These are phyloP conservation scores for Thelaira solivaga DNA, from an alignment of 2,888 invertebrate genomes.

Conservation along the genomic window DNA sequence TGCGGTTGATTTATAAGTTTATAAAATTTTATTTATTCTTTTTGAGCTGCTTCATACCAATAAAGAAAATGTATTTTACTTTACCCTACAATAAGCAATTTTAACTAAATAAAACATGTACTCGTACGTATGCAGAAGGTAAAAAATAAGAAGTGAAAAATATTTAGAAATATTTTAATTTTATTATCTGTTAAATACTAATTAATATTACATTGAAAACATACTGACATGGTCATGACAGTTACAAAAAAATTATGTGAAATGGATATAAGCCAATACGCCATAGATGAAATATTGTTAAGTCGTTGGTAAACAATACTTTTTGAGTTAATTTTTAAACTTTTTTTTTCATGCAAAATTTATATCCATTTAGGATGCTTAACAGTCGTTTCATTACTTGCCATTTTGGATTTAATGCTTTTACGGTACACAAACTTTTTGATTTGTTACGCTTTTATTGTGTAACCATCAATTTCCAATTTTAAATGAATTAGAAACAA, in stretches of 20 bases:
- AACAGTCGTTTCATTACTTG: not conserved
- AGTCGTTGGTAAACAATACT: too few relatives aligned
- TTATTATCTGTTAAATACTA: too few relatives aligned
- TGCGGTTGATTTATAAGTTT: not conserved
- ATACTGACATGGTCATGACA: too few relatives aligned
- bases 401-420: not conserved
- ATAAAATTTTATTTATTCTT: not conserved
- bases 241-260: too few relatives aligned
- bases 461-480: conserved; percentile 50
- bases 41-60: not conserved
- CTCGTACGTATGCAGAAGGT: too few relatives aligned
- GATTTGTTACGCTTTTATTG: conserved; percentile 12
- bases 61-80: not conserved
- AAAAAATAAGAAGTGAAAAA: too few relatives aligned
- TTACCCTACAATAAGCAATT: not conserved
- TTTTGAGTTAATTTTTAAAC: too few relatives aligned
- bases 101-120: too few relatives aligned
- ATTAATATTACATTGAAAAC: too few relatives aligned
- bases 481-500: conserved; percentile 33
- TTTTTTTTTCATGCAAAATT: not conserved
- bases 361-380: not conserved
- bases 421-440: not conserved
- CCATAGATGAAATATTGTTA: too few relatives aligned
- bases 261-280: too few relatives aligned
- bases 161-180: too few relatives aligned